Conservation (phyloP, 1,140 invertebrate genomes). For the Atta colombica region DNA sequence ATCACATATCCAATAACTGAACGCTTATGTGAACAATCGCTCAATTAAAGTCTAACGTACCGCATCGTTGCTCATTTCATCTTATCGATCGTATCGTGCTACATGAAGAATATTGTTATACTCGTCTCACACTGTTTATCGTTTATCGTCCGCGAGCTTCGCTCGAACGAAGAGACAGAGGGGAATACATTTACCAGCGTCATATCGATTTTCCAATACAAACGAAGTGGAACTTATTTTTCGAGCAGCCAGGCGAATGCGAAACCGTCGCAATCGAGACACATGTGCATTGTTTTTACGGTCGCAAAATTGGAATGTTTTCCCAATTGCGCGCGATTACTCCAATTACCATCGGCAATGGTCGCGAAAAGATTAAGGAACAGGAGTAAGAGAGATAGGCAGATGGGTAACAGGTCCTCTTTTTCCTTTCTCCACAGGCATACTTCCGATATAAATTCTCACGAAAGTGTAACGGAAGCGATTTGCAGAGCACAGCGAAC, state of each 20-base stretch:
- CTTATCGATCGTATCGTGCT: slow-evolving; percentile 36
- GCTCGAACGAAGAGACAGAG: slow-evolving; percentile 43
- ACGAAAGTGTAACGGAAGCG: slow-evolving; percentile 82
- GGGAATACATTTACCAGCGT: slow-evolving; percentile 46
- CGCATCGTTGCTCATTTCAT: slow-evolving; percentile 29
- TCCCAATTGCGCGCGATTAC: slow-evolving; percentile 67
- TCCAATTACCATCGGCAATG: slow-evolving; percentile 51
- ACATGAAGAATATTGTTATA: slow-evolving; percentile 42
- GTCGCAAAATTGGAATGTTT: slow-evolving; percentile 52
- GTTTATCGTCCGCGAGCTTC: slow-evolving; percentile 50
- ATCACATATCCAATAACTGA: slow-evolving; percentile 13
- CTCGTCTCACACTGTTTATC: slow-evolving; percentile 44
- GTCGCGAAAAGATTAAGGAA: slow-evolving; percentile 4
- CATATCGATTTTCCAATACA: slow-evolving; percentile 58
- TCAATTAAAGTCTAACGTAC: slow-evolving; percentile 32
- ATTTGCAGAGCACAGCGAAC: slow-evolving; percentile 80
- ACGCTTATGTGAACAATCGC: slow-evolving; percentile 20
- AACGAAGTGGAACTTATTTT: slow-evolving; percentile 55
- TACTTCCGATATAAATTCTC: slow-evolving; percentile 78
- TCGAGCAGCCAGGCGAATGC: slow-evolving; percentile 40
- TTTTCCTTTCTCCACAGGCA: background rate
- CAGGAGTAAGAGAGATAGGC: background rate
- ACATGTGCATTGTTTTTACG: slow-evolving; percentile 45
- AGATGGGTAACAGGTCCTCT: background rate
- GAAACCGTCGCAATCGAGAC: slow-evolving; percentile 21